Evolutionary conservation across 2,888 invertebrate genomes (phyloP).

Genomic region (Conchocele bisecta): DNA sequence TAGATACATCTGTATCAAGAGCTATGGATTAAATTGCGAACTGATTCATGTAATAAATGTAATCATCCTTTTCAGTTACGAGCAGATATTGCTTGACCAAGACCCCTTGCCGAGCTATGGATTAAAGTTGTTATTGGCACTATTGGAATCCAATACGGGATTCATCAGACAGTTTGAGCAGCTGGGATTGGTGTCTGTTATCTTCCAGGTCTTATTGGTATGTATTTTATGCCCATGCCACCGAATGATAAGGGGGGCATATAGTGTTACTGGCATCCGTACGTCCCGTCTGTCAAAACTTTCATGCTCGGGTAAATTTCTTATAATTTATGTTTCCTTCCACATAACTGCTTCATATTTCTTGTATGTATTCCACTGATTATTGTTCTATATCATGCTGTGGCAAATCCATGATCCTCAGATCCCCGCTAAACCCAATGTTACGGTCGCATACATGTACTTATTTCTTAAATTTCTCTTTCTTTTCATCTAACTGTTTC

Average conservation of each 20-base stretch:
- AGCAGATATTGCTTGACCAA: conserved; percentile 80
- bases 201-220: conserved; percentile 80
- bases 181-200: conserved; percentile 76
- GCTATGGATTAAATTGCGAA: too few relatives aligned
- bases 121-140: conserved; percentile 76
- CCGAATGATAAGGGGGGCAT: neutral
- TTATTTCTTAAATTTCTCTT: too few relatives aligned
- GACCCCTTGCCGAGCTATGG: conserved; percentile 81
- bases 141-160: conserved; percentile 75
- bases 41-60: too few relatives aligned
- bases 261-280: neutral
- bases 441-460: neutral
- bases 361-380: neutral
- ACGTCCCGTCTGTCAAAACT: too few relatives aligned
- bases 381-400: too few relatives aligned
- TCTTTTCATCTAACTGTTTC: too few relatives aligned
- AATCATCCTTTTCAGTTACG: conserved; percentile 75
- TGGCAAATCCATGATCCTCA: too few relatives aligned
- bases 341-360: too few relatives aligned
- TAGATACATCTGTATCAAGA: too few relatives aligned
- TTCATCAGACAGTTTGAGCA: conserved; percentile 77
- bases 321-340: too few relatives aligned
- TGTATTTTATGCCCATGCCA: conserved; percentile 33
- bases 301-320: too few relatives aligned
- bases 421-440: too few relatives aligned